Evolutionary conservation across 2,797 vertebrate species (phyloP), one percentile per base, ranked within the genome.

Genomic region (Labeo calbasu): DNA sequence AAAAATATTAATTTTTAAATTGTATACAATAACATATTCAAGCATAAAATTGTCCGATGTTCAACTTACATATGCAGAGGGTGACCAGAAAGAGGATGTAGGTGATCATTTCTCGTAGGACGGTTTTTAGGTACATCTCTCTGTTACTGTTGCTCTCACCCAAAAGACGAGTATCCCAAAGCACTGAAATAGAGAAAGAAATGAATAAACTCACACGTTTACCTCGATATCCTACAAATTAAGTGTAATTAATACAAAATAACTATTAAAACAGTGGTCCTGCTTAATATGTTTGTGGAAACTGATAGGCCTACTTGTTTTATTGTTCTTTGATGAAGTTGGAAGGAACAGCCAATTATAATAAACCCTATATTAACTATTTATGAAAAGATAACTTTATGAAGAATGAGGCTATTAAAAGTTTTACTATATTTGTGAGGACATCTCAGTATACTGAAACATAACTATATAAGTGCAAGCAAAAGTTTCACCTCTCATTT

Each of bases 111-210:
- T 99, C 98, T 87, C 97, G 94, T 57, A 99, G 88, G 63, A 98
- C 92, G 2, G 96, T 99, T 91, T 93, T 96, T 86, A 99, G 94
- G 83, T 99, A 99, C 48, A 92, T 92, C 91, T 99, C 98, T 89
- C 98, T 93, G 89, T 94, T 97, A 86, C 93, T 96, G 92, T 94
- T 95, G 83, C 91, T 95, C 89, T 98, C 97, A 88, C 97, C 97
- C 96, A 97, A 96, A 84, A 98, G 93, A 79, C 97, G 95, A 43
- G 98, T 99, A 36, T 98, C 97, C 98, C 98, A 99, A 80, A 99
- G 91, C 91, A 97, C 98, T 99, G 89, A 53, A 91, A 85, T 36
- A 57, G 10, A 72, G 11, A 79, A 55, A 61, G 1, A 43, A 76
- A 57, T 5, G 17, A 46, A 23, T 7, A 43, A 46, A 46, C 2